A percentile compares a stretch with the other conserved stretches of the same genome.
Evolutionary conservation across 1,140 invertebrate species (phyloP).

Genomic region (Scaptomyza montana): DNA sequence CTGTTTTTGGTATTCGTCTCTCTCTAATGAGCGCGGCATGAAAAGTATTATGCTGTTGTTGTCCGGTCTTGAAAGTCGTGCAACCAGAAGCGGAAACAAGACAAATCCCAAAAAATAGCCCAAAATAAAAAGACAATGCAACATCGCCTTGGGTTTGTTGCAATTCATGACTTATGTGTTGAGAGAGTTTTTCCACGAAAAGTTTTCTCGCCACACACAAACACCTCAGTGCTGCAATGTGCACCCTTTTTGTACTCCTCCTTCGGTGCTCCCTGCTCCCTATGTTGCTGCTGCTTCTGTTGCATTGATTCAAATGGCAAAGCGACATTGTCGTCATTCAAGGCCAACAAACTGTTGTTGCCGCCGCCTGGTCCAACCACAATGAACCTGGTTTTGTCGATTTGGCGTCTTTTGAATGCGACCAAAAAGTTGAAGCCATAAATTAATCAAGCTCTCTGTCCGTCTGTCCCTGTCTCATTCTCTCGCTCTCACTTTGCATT

Average conservation of each 20-base stretch:
- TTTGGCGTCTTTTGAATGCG: conserved; percentile 19
- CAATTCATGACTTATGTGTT: conserved; percentile 48
- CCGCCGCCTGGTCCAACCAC: conserved; percentile 45
- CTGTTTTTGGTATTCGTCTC: conserved; percentile 13
- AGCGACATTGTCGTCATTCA: conserved; percentile 55
- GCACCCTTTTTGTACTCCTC: background rate
- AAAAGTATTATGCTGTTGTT: conserved; percentile 38
- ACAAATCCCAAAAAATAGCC: conserved; percentile 19
- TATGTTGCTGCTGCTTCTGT: background rate
- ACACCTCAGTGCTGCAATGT: conserved; percentile 20
- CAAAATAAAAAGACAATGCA: conserved; percentile 33
- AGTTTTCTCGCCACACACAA: conserved; percentile 27
- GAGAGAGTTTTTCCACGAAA: conserved; percentile 55
- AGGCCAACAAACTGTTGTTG: conserved; percentile 50
- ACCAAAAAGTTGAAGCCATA: conserved; percentile 50
- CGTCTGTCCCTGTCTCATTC: conserved; percentile 1
- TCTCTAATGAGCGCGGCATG: conserved; percentile 44
- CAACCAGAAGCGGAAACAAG: conserved; percentile 39
- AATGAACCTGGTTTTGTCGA: conserved; percentile 50
- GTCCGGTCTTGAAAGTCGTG: conserved; percentile 37
- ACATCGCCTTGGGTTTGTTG: background rate
- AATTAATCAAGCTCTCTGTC: conserved; percentile 67
- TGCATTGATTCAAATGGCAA: conserved; percentile 60
- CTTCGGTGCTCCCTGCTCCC: background rate
- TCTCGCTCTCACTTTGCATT: background rate